Evolutionary conservation across 2,113 vertebrate genomes (phyloP).

Genomic region (Dermatemys mawii): DNA sequence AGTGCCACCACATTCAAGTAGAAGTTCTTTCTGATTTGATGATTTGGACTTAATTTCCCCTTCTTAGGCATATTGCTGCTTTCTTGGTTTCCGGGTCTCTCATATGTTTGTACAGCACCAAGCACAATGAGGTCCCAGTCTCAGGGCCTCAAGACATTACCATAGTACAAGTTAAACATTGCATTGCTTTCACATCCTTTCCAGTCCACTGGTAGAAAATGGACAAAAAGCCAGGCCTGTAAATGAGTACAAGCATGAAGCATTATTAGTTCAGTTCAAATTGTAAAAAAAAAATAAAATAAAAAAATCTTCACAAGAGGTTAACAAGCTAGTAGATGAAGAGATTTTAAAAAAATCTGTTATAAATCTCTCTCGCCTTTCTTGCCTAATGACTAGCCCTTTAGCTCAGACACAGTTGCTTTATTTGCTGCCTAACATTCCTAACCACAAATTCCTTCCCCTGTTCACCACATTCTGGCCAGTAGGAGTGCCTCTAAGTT

Average conservation of each 20-base stretch:
- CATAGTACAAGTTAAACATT: not conserved
- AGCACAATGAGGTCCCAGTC: not conserved
- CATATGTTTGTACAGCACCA: not conserved
- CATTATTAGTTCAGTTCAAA: not conserved
- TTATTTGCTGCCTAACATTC: conserved; percentile 61
- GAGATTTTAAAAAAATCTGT: not conserved
- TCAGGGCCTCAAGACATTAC: not conserved
- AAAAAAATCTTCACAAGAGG: not conserved
- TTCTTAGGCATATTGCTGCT: not conserved
- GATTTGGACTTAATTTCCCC: not conserved
- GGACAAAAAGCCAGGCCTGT: conserved; percentile 18
- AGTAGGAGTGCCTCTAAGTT: conserved; percentile 51
- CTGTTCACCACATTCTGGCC: not conserved
- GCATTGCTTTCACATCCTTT: conserved; percentile 44
- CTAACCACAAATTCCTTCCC: conserved; percentile 30
- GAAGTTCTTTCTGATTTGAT: not conserved
- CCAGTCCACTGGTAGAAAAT: conserved; percentile 7
- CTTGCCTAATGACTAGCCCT: not conserved
- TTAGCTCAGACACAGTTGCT: conserved; percentile 16
- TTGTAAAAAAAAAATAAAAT: not conserved
- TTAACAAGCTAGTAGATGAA: not conserved
- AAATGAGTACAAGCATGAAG: conserved; percentile 12
- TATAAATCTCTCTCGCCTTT: not conserved
- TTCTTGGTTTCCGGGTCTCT: not conserved
- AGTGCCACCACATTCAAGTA: not conserved